Evolutionary conservation across 2,113 vertebrate genomes (phyloP), one percentile per base, ranked within the genome.

Genomic region (Grus americana): DNA sequence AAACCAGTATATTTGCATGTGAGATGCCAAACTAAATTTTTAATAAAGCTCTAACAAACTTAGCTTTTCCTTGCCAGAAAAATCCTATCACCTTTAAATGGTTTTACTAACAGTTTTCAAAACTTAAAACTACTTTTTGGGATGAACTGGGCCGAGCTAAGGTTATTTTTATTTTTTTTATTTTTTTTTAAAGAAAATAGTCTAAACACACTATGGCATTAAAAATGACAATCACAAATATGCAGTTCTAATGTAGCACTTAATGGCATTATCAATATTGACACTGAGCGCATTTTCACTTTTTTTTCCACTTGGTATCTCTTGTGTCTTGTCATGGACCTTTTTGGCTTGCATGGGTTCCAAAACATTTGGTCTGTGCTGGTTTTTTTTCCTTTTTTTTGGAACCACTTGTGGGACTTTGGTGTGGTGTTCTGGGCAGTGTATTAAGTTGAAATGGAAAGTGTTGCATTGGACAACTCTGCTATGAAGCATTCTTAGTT

Each of bases 71-170:
- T 98, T 98, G 97, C 98, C 89, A 97, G 96, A 98, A 97, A 95
- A 97, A 88, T 98, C 98, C 98, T 98, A 98, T 98, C 98, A 98
- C 98, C 98, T 98, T 98, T 98, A 98, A 98, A 98, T 97, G 97
- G 98, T 98, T 98, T 98, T 98, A 98, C 98, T 98, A 98, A 98
- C 98, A 94, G 97, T 98, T 98, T 98, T 98, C 97, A 98, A 97
- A 98, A 95, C 97, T 98, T 97, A 95, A 97, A 98, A 97, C 97
- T 61, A 97, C 71, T 98, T 98, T 97, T 98, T 98, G 98, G 98
- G 98, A 97, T 98, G 96, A 98, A 98, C 96, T 98, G 98, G 98
- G 98, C 98, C 97, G 92, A 98, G 94, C 97, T 98, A 97, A 97
- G 93, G 94, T 98, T 97, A 88, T 96, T 97, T 75, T 44, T 58